Evolutionary conservation across 1,140 invertebrate genomes (phyloP).

Genomic region (Ectropis grisescens): DNA sequence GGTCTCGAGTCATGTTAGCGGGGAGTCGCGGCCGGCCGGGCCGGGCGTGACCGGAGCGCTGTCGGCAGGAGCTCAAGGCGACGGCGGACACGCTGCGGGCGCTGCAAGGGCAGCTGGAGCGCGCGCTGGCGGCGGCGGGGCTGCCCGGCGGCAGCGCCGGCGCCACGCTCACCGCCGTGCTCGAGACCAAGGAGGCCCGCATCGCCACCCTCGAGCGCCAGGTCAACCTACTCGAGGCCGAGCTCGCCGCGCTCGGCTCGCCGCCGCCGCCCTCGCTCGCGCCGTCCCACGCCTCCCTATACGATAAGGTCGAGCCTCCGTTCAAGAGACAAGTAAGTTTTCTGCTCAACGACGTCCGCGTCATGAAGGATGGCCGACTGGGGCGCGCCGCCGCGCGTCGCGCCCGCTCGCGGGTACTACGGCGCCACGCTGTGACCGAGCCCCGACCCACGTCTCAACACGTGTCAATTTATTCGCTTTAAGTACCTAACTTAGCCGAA

Average conservation of each 20-base stretch:
- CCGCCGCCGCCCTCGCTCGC: constrained; percentile 65
- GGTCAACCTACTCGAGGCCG: constrained; percentile 79
- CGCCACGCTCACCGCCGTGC: constrained; percentile 81
- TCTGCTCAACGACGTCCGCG: constrained; percentile 81
- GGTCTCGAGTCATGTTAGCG: not conserved
- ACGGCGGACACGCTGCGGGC: constrained; percentile 85
- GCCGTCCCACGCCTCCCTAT: constrained; percentile 70
- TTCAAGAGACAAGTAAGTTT: constrained; percentile 88
- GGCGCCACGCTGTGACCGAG: constrained; percentile 50
- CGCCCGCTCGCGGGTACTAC: constrained; percentile 24
- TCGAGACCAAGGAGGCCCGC: constrained; percentile 87
- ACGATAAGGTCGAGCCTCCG: constrained; percentile 75
- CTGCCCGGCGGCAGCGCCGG: constrained; percentile 75
- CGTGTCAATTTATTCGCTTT: constrained; percentile 61
- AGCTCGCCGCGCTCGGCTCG: constrained; percentile 74
- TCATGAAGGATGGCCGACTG: constrained; percentile 77
- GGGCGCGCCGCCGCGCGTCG: constrained; percentile 39
- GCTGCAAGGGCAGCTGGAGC: constrained; percentile 82
- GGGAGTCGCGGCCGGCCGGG: constrained; percentile 32
- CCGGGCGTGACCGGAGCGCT: too few species aligned
- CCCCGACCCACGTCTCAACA: constrained; percentile 24
- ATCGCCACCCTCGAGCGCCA: constrained; percentile 89
- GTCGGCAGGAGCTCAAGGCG: constrained; percentile 86
- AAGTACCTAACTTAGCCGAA: constrained; percentile 47
- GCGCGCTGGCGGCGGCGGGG: constrained; percentile 75